These are phyloP conservation scores for Poecile montanus DNA, from an alignment of 2,797 vertebrate genomes.

Conservation along the genomic window DNA sequence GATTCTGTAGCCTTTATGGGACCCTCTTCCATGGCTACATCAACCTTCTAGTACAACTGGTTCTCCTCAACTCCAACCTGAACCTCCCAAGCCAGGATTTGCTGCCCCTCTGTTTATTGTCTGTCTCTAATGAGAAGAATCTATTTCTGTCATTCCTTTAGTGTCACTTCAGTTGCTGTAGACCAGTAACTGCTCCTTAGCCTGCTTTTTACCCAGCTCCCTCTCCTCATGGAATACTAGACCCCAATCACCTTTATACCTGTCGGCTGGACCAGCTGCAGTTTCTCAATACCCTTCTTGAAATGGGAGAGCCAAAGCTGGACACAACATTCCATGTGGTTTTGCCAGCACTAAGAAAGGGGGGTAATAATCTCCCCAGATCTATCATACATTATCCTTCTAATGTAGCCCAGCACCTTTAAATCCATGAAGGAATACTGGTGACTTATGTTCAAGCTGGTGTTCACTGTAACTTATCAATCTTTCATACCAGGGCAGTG, in stretches of 20 bases:
- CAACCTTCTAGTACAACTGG: background rate
- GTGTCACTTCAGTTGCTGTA: background rate
- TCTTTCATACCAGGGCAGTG: background rate
- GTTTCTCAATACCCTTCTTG: background rate
- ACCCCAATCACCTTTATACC: background rate
- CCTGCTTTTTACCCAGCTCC: background rate
- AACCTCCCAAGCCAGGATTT: background rate
- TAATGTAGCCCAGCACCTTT: background rate
- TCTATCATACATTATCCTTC: background rate
- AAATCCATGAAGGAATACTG: background rate
- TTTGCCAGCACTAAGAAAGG: background rate
- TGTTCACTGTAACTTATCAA: background rate
- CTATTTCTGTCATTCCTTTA: background rate
- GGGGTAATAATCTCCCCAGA: background rate
- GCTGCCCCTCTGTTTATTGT: background rate
- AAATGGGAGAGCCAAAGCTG: background rate
- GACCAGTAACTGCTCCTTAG: background rate
- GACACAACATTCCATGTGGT: background rate
- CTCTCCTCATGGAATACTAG: background rate
- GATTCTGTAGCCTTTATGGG: background rate
- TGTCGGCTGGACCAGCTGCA: background rate
- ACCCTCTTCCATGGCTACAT: background rate
- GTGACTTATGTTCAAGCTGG: background rate
- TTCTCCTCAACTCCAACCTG: background rate
- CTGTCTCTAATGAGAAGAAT: background rate